phyloP scores from a whole-genome alignment of 2,888 invertebrate genomes.

The Plutella xylostella region DNA sequence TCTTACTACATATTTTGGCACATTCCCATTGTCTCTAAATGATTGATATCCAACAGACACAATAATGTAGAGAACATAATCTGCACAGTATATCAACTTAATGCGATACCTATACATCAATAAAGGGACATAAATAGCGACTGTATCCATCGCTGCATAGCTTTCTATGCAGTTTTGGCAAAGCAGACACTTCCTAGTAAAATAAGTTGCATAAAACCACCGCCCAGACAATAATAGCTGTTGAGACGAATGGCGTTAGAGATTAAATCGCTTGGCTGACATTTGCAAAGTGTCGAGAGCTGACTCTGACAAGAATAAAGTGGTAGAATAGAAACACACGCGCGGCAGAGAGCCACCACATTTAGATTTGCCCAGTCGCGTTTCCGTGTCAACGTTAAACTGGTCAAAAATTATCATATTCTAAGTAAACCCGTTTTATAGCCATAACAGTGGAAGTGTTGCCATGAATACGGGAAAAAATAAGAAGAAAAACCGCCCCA shows the following conservation, averaged over 20 bases:
- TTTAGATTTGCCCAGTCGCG: slow-evolving; percentile 45
- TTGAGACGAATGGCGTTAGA: no score
- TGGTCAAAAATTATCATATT: no score
- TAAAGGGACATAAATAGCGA: no score
- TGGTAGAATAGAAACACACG: slow-evolving; percentile 36
- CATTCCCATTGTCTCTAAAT: no score
- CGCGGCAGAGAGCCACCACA: slow-evolving; percentile 49
- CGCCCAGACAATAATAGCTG: background rate
- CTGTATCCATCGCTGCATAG: slow-evolving; percentile 18
- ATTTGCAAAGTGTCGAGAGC: slow-evolving; percentile 34
- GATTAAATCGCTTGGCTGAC: slow-evolving; percentile 17
- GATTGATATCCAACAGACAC: no score
- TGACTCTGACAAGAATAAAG: slow-evolving; percentile 50
- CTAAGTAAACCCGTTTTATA: background rate
- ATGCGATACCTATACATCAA: no score
- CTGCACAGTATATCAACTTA: no score
- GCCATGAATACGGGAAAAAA: slow-evolving; percentile 50
- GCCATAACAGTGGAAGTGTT: background rate
- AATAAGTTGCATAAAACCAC: background rate
- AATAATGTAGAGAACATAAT: no score
- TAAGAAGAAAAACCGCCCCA: slow-evolving; percentile 45
- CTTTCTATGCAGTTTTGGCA: slow-evolving; percentile 33
- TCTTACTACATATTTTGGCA: no score
- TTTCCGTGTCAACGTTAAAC: slow-evolving; percentile 13
- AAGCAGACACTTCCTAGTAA: slow-evolving; percentile 32